Conservation (phyloP, 2,888 invertebrate genomes). For the Leucophenga montana region DNA sequence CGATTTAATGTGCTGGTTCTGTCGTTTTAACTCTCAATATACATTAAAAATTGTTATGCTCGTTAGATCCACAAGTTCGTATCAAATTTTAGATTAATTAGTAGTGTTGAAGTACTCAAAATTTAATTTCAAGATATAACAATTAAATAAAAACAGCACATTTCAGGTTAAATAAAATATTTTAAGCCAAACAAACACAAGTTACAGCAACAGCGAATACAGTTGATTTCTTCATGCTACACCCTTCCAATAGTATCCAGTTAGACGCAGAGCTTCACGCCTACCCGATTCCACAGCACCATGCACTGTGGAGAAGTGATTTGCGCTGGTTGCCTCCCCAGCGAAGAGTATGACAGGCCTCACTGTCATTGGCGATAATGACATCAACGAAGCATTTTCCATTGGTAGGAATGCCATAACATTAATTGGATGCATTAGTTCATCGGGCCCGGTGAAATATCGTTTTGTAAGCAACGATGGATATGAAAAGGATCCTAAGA, state of each 20-base stretch:
- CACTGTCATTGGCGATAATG: conserved; percentile 40
- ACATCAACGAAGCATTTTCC: not conserved
- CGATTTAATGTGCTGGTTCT: no score
- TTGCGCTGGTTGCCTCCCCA: conserved; percentile 78
- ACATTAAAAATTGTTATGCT: no score
- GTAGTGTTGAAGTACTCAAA: no score
- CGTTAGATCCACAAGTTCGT: no score
- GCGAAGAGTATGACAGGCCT: conserved; percentile 78
- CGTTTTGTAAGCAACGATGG: conserved; percentile 75
- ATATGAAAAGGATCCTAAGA: conserved; percentile 79
- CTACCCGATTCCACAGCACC: conserved; percentile 82
- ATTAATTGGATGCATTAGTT: conserved; percentile 75
- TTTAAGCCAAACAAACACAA: no score
- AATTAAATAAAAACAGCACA: no score
- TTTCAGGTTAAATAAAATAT: no score
- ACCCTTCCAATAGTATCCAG: conserved; percentile 54
- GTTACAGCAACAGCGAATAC: no score
- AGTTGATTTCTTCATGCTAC: no score
- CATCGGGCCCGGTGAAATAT: conserved; percentile 73
- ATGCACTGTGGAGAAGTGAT: conserved; percentile 78
- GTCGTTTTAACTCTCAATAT: no score
- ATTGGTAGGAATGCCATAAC: conserved; percentile 41
- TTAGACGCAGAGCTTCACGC: conserved; percentile 79
- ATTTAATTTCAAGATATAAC: no score
- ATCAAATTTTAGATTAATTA: no score